These are phyloP conservation scores for Psittacus erithacus DNA, from an alignment of 2,113 vertebrate genomes.

Conservation along the genomic window DNA sequence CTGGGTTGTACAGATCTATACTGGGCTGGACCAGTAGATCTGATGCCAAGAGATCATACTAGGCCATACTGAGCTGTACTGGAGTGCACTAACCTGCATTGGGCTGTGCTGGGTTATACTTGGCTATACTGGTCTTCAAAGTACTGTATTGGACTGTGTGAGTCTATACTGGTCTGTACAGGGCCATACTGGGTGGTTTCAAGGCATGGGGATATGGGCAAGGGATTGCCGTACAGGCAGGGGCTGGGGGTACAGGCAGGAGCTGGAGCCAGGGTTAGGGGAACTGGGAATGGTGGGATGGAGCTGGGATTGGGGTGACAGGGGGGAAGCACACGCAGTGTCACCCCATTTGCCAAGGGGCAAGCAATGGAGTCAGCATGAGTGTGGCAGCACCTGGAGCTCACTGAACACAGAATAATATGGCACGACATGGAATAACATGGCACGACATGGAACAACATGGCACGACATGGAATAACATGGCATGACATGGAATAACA, in stretches of 20 bases:
- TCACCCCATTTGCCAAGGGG: no score
- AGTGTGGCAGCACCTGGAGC: background rate
- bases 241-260: no score
- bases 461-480: no score
- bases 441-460: no score
- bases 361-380: background rate
- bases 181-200: background rate
- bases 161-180: background rate
- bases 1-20: background rate
- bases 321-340: no score
- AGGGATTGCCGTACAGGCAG: background rate
- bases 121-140: no score
- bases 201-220: background rate
- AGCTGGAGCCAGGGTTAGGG: no score
- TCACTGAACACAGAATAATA: background rate
- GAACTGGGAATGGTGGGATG: background rate
- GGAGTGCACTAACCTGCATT: background rate
- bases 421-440: no score
- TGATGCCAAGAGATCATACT: background rate
- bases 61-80: background rate
- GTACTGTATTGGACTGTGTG: no score
- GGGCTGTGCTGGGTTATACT: no score
- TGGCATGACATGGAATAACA: background rate
- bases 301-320: background rate
- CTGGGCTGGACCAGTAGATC: background rate